Percentiles rank a stretch among this genome's conserved stretches.
Evolutionary conservation across 1,140 invertebrate genomes (phyloP).

Genomic region (Drosophila bocqueti): DNA sequence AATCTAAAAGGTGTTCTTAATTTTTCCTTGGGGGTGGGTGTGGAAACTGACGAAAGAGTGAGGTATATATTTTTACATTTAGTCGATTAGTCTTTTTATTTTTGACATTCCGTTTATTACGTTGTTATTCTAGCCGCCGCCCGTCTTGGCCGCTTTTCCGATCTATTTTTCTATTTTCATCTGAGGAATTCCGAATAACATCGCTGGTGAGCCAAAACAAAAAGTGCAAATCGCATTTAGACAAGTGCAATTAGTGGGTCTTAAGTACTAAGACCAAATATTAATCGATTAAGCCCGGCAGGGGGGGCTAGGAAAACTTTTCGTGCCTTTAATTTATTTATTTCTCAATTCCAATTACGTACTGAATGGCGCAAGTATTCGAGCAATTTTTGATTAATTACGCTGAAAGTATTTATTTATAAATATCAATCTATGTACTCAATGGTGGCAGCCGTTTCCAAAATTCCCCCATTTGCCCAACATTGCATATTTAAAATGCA

Average conservation of each 20-base stretch:
- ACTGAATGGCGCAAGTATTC: constrained; percentile 31
- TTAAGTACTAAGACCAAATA: constrained; percentile 19
- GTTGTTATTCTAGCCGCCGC: constrained; percentile 61
- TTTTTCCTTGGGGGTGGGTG: background rate
- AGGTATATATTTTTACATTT: constrained; percentile 40
- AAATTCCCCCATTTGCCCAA: constrained; percentile 7
- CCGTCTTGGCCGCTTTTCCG: constrained; percentile 35
- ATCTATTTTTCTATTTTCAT: constrained; percentile 51
- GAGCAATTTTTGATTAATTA: constrained; percentile 60
- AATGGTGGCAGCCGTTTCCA: background rate
- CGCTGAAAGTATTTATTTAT: constrained; percentile 15
- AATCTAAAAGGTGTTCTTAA: background rate
- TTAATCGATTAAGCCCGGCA: constrained; percentile 10
- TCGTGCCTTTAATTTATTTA: constrained; percentile 35
- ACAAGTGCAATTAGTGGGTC: constrained; percentile 36
- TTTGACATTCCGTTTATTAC: constrained; percentile 77
- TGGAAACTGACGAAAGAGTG: constrained; percentile 7
- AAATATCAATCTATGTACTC: constrained; percentile 5
- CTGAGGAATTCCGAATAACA: constrained; percentile 57
- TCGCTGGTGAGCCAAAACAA: constrained; percentile 19
- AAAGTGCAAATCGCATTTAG: constrained; percentile 16
- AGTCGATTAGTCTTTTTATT: constrained; percentile 47
- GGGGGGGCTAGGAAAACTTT: constrained; percentile 12
- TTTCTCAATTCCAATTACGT: constrained; percentile 37
- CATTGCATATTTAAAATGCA: constrained; percentile 26